Evolutionary conservation across 2,797 vertebrate species (phyloP).

Genomic region (Anas georgica): DNA sequence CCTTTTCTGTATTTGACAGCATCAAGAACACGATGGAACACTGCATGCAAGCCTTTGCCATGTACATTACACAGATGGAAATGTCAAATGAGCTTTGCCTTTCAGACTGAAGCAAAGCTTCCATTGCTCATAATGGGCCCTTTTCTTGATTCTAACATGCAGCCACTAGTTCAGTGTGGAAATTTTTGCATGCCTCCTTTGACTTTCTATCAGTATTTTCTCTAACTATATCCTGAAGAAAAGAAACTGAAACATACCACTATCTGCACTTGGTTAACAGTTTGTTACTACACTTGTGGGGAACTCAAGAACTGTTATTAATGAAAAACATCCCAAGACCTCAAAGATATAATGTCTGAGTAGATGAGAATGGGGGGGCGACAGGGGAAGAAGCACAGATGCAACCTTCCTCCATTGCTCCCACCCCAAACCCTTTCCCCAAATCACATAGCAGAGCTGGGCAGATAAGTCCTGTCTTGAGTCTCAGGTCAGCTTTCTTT

Average conservation of each 20-base stretch:
- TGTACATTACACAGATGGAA: background rate
- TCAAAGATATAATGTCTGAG: background rate
- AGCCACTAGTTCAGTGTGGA: background rate
- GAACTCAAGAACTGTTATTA: background rate
- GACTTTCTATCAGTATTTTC: background rate
- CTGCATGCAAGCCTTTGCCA: background rate
- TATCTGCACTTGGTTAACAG: background rate
- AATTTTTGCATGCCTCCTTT: background rate
- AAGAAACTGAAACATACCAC: slow-evolving; percentile 6
- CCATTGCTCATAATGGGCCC: background rate
- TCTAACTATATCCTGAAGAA: background rate
- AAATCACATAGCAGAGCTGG: fast-evolving
- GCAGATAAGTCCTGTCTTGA: background rate
- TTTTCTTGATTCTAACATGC: background rate
- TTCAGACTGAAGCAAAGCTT: background rate
- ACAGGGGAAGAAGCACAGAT: background rate
- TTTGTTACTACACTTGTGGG: background rate
- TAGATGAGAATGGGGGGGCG: background rate
- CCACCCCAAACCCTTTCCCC: background rate
- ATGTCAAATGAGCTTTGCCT: background rate
- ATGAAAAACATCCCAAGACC: background rate
- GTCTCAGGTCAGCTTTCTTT: background rate
- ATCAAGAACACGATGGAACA: background rate
- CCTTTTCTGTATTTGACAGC: background rate
- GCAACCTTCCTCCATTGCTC: background rate